Conservation (phyloP, 2,888 invertebrate species). For the Rhabditoides inermis region DNA sequence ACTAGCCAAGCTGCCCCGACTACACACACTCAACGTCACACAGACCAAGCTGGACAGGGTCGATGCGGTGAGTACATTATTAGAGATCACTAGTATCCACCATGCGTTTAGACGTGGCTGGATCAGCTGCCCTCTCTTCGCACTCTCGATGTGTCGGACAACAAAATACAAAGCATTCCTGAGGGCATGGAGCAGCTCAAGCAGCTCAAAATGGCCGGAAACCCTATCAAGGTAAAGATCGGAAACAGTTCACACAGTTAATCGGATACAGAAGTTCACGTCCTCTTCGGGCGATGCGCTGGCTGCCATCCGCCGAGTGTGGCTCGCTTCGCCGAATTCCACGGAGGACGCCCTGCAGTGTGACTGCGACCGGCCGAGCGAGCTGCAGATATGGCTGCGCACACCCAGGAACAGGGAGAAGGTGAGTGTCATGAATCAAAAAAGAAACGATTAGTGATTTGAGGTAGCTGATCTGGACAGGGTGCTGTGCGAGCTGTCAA, state of each 20-base stretch:
- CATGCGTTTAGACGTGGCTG: not conserved
- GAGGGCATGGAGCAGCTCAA: too few relatives aligned
- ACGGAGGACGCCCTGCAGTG: too few relatives aligned
- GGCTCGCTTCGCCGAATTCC: too few relatives aligned
- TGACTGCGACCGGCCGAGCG: conserved; percentile 25
- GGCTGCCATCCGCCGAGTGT: too few relatives aligned
- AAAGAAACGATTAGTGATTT: not conserved
- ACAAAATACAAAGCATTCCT: conserved; percentile 4
- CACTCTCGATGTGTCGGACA: not conserved
- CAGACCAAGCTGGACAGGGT: not conserved
- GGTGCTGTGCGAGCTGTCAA: conserved; percentile 1
- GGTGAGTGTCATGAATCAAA: too few relatives aligned
- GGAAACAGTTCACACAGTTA: too few relatives aligned
- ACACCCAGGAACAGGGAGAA: conserved; percentile 18
- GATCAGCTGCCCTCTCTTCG: not conserved
- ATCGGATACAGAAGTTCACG: too few relatives aligned
- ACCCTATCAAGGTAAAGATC: too few relatives aligned
- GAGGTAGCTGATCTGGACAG: conserved; percentile 1
- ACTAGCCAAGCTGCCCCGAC: too few relatives aligned
- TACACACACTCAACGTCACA: conserved; percentile 6
- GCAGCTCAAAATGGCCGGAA: too few relatives aligned
- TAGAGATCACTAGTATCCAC: not conserved
- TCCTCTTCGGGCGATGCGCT: too few relatives aligned
- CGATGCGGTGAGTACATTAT: not conserved
- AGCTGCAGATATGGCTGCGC: conserved; percentile 28